Conservation (phyloP, 1,140 invertebrate species). For the Drosophila simulans region DNA sequence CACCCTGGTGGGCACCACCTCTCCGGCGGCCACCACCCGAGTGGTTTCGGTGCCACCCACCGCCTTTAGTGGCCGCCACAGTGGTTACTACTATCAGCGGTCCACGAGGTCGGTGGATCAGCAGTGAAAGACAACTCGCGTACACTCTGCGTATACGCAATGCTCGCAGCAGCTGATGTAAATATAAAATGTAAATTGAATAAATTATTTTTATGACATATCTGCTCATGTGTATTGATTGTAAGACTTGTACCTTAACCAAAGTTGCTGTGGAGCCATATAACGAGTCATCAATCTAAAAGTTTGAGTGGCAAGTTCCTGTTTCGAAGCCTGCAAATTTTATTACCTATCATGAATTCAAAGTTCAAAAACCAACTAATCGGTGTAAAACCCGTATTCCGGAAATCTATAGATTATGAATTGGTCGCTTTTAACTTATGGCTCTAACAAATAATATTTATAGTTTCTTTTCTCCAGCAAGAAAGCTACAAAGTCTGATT, state of each 20-base stretch:
- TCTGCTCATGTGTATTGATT: background rate
- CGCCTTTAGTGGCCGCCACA: conserved; percentile 43
- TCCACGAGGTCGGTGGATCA: conserved; percentile 23
- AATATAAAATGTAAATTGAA: conserved; percentile 51
- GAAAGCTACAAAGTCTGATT: conserved; percentile 3
- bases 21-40: conserved; percentile 16
- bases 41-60: conserved; percentile 31
- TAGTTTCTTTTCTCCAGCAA: background rate
- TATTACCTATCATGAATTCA: background rate
- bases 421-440: background rate
- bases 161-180: conserved; percentile 34
- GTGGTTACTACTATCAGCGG: conserved; percentile 63
- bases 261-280: no score
- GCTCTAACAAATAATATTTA: background rate
- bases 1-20: conserved; percentile 48
- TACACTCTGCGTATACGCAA: conserved; percentile 32
- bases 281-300: no score
- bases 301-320: no score
- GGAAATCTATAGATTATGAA: background rate
- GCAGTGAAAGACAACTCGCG: conserved; percentile 14
- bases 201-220: conserved; percentile 52
- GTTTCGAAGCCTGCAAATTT: no score
- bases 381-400: background rate
- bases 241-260: background rate
- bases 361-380: background rate